phyloP scores from a whole-genome alignment of 1,140 invertebrate genomes.

The Mya arenaria region DNA sequence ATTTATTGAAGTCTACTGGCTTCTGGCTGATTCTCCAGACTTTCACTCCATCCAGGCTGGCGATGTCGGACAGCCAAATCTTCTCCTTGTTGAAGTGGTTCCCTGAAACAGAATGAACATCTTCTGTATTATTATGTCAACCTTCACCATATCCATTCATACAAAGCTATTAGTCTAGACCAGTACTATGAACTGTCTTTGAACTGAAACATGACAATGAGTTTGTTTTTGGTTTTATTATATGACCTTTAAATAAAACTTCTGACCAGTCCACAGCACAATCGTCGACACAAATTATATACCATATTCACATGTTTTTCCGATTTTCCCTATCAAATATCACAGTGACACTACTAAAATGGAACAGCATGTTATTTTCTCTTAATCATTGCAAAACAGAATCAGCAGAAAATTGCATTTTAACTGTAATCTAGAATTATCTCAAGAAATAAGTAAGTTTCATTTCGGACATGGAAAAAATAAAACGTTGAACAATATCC shows the following conservation, averaged over 20 bases:
- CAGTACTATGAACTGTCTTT: background rate
- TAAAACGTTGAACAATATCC: too few species aligned
- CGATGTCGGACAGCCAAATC: conserved; percentile 13
- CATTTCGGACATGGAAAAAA: too few species aligned
- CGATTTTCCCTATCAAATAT: too few species aligned
- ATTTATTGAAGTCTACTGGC: background rate
- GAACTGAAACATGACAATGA: background rate
- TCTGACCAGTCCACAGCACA: background rate
- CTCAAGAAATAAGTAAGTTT: too few species aligned
- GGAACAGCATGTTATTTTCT: too few species aligned
- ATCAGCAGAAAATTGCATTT: too few species aligned
- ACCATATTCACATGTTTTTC: too few species aligned
- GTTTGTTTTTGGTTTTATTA: background rate
- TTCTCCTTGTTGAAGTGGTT: conserved; percentile 15
- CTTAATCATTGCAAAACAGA: too few species aligned
- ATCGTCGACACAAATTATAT: background rate
- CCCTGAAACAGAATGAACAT: too few species aligned
- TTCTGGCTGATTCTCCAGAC: conserved; percentile 15
- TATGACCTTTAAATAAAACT: background rate
- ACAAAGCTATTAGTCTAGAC: background rate
- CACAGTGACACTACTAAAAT: too few species aligned
- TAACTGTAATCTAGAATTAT: too few species aligned
- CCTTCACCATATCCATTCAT: background rate
- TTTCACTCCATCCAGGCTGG: background rate
- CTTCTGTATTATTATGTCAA: too few species aligned